These are phyloP conservation scores for Phoebastria nigripes DNA, from an alignment of 2,797 vertebrate genomes.

Conservation along the genomic window DNA sequence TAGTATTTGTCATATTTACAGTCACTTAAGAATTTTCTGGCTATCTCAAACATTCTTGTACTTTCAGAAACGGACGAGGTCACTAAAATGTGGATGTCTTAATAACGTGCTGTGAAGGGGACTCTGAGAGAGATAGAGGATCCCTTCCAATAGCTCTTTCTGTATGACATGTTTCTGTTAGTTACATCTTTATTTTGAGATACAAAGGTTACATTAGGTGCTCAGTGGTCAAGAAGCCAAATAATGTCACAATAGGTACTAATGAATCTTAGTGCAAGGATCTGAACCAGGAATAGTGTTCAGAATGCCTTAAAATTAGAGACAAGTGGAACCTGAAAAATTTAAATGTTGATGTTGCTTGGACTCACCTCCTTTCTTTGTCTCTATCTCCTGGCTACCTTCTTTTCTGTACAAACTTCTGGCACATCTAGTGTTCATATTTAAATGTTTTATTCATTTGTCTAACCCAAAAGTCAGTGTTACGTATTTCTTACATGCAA, in stretches of 20 bases:
- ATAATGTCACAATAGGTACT: not conserved
- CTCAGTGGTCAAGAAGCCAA: not conserved
- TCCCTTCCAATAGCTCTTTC: not conserved
- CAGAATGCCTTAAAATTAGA: not conserved
- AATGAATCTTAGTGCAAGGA: not conserved
- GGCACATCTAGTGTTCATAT: not conserved
- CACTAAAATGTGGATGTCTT: not conserved
- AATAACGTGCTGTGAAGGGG: not conserved
- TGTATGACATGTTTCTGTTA: not conserved
- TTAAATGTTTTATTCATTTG: not conserved
- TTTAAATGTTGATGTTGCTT: not conserved
- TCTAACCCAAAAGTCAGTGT: not conserved
- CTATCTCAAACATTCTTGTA: not conserved
- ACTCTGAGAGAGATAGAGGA: not conserved
- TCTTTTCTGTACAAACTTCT: not conserved
- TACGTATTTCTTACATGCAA: fast-evolving
- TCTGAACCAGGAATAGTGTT: not conserved
- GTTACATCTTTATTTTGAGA: not conserved
- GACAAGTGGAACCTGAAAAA: not conserved
- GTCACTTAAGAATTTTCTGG: not conserved
- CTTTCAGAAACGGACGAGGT: not conserved
- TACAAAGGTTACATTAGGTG: not conserved
- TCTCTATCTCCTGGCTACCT: not conserved
- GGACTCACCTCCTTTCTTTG: not conserved
- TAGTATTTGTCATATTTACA: not conserved